Evolutionary conservation across 2,888 invertebrate species (phyloP).

Genomic region (Pristionchus exspectatus): DNA sequence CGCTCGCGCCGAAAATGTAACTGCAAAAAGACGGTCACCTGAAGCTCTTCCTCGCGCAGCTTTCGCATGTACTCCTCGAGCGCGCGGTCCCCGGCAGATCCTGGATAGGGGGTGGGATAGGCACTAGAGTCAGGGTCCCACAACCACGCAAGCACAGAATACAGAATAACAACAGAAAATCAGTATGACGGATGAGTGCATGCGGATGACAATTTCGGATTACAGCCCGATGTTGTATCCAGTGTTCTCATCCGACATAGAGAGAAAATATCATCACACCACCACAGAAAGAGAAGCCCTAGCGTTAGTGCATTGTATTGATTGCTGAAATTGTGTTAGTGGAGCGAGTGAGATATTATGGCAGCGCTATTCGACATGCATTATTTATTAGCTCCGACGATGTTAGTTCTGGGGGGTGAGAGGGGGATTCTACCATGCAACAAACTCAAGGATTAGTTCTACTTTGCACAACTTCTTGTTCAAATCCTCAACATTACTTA

Average conservation of each 20-base stretch:
- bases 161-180: not conserved
- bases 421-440: conserved; percentile 51
- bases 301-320: conserved; percentile 1
- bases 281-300: not conserved
- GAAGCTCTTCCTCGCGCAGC: conserved; percentile 46
- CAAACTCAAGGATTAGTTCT: not conserved
- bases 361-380: not conserved
- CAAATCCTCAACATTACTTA: not conserved
- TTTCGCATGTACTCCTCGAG: conserved; percentile 55
- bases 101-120: not conserved
- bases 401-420: not conserved
- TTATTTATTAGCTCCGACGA: not conserved
- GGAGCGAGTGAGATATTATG: not conserved
- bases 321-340: not conserved
- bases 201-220: too few species aligned
- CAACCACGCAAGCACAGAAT: not conserved
- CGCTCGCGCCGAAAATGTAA: not conserved
- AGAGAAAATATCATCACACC: not conserved
- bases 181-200: not conserved
- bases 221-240: too few species aligned
- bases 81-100: conserved; percentile 47
- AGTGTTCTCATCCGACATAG: not conserved
- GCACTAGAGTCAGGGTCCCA: conserved; percentile 19
- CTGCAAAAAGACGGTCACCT: not conserved
- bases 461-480: not conserved